These are phyloP conservation scores for Sebastes taczanowskii DNA, from an alignment of 2,797 vertebrate genomes.

Conservation along the genomic window DNA sequence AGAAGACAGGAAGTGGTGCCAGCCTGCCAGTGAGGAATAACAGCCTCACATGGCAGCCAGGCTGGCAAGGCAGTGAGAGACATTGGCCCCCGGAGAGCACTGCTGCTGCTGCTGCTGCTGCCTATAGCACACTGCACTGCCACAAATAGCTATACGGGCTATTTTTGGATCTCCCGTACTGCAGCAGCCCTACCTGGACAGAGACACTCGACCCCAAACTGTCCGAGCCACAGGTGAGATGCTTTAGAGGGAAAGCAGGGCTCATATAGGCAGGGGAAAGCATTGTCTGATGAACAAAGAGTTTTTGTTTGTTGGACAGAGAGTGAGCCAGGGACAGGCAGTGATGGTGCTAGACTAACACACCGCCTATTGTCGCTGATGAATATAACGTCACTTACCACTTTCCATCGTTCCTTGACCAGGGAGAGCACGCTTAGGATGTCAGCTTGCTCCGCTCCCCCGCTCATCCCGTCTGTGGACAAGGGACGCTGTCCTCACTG, in stretches of 20 bases:
- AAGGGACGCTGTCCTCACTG: slow-evolving; percentile 67
- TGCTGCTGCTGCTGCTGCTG: slow-evolving; percentile 42
- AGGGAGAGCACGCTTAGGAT: slow-evolving; percentile 93
- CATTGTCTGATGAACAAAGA: slow-evolving; percentile 47
- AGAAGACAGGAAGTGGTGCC: slow-evolving; percentile 60
- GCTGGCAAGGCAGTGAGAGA: slow-evolving; percentile 51
- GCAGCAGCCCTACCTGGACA: slow-evolving; percentile 52
- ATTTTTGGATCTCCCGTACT: slow-evolving; percentile 60
- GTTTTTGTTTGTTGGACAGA: slow-evolving; percentile 24
- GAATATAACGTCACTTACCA: slow-evolving; percentile 85
- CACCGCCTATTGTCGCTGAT: slow-evolving; percentile 41
- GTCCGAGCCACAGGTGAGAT: slow-evolving; percentile 48
- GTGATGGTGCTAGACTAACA: slow-evolving; percentile 49
- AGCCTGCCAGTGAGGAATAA: slow-evolving; percentile 56
- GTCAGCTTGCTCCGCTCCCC: slow-evolving; percentile 93
- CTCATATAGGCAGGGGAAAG: neutral
- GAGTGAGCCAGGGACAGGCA: slow-evolving; percentile 39
- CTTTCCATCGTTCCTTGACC: slow-evolving; percentile 99
- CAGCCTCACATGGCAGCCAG: slow-evolving; percentile 46
- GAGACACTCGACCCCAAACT: slow-evolving; percentile 50
- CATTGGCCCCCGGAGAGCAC: slow-evolving; percentile 17
- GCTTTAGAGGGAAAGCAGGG: neutral
- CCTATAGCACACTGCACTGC: slow-evolving; percentile 57
- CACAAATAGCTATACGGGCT: slow-evolving; percentile 62
- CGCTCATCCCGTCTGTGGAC: slow-evolving; percentile 89